Evolutionary conservation across 1,140 invertebrate species (phyloP), one percentile per base, ranked within the genome.

Genomic region (Lanistes nyassanus): DNA sequence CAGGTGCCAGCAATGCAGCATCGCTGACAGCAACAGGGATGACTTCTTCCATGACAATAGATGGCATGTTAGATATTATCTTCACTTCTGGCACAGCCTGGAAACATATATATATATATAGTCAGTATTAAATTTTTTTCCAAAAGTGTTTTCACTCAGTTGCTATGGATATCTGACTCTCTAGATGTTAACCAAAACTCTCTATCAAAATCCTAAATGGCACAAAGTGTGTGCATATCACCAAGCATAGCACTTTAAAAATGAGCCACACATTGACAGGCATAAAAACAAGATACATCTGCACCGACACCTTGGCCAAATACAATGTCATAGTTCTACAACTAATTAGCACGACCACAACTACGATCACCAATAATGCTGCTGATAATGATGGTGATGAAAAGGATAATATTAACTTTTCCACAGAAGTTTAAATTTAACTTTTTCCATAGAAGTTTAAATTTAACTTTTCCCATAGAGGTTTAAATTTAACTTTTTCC

Each of bases 31-130:
- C 93, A 3, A 95, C 91, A 42, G 97, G 97, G 4, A 95, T 95
- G n/a, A 98, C 95, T 90, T 99, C 97, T 90, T 99, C 98, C 92
- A 98, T 95, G 39, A 90, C 92, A 68, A 99, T 94, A 5, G 97
- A 94, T 26, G 97, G 96, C 77, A 97, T 89, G 89, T 99, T 99
- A 68, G 92, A 95, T 1, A 99, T 90, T 80, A 99, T 94, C 89
- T 95, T 96, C 0, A 98, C 88, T 83, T 99, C 98, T 1, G 96
- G 94, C 75, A 92, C 91, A 21, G 93, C 92, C 90, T 94, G 76
- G 77, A 60, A 56, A 47, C 39, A 42, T 42, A 47, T 13, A 47
- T 13, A n/a, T n/a, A n/a, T n/a, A n/a, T n/a, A n/a, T n/a, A n/a
- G n/a, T n/a, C n/a, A n/a, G n/a, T n/a, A n/a, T n/a, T n/a, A n/a